phyloP scores from a whole-genome alignment of 2,888 invertebrate genomes.

The Drosophila algonquin region DNA sequence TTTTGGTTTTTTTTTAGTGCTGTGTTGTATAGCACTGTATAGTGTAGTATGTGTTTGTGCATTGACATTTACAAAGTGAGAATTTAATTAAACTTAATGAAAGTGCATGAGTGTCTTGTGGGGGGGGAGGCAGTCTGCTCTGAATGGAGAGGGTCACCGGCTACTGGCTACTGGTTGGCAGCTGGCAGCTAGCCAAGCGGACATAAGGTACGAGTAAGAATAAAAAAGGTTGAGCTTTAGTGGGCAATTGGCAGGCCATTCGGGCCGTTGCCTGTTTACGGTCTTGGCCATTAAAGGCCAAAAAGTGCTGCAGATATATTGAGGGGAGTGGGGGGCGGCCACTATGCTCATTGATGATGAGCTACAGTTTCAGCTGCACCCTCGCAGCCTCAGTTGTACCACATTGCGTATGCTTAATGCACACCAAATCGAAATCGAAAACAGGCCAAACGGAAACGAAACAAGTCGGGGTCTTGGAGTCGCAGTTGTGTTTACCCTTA shows the following conservation, averaged over 20 bases:
- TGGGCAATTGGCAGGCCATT: constrained; percentile 53
- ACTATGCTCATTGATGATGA: constrained; percentile 27
- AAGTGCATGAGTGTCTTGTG: constrained; percentile 69
- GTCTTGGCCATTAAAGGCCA: constrained; percentile 55
- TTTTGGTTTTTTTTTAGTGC: constrained; percentile 5
- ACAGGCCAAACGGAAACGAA: constrained; percentile 22
- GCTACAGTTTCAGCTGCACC: constrained; percentile 41
- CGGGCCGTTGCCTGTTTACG: constrained; percentile 53
- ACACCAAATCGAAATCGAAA: constrained; percentile 57
- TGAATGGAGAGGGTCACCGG: constrained; percentile 15
- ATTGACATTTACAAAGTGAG: constrained; percentile 78
- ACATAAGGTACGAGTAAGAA: constrained; percentile 36
- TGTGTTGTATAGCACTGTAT: constrained; percentile 27
- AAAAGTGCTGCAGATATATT: background rate
- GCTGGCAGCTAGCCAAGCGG: constrained; percentile 13
- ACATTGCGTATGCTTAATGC: constrained; percentile 73
- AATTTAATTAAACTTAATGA: constrained; percentile 77
- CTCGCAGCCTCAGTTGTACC: constrained; percentile 9
- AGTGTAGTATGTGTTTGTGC: constrained; percentile 56
- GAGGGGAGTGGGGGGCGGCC: background rate
- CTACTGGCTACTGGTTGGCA: constrained; percentile 16
- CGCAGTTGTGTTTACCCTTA: background rate
- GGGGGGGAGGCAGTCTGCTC: constrained; percentile 45
- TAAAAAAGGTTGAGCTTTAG: constrained; percentile 43
- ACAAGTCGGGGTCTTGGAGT: background rate